Conservation (phyloP, 2,113 vertebrate genomes). For the Cromileptes altivelis region DNA sequence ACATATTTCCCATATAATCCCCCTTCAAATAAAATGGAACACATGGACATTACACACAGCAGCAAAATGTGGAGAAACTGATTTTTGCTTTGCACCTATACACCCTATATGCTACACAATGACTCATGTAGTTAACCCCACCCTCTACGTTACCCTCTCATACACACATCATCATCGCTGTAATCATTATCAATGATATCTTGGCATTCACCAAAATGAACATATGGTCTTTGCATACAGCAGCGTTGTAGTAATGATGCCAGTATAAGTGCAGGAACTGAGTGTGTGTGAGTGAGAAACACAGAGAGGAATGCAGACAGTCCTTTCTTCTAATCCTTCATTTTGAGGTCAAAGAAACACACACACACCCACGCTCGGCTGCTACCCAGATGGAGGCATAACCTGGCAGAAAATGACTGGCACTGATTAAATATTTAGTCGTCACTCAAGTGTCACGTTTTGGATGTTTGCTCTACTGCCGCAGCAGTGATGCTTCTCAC, state of each 20-base stretch:
- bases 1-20: slow-evolving; percentile 34
- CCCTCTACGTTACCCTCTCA: slow-evolving; percentile 38
- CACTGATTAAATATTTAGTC: slow-evolving; percentile 75
- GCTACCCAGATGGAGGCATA: slow-evolving; percentile 75
- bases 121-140: slow-evolving; percentile 43
- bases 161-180: slow-evolving; percentile 68
- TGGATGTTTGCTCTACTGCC: slow-evolving; percentile 47
- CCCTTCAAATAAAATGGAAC: slow-evolving; percentile 57
- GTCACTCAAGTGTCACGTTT: slow-evolving; percentile 64
- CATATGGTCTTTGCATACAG: slow-evolving; percentile 68
- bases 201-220: slow-evolving; percentile 53
- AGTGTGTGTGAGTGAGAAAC: slow-evolving; percentile 52
- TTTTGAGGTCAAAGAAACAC: slow-evolving; percentile 62
- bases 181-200: slow-evolving; percentile 67
- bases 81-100: slow-evolving; percentile 32
- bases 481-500: slow-evolving; percentile 34
- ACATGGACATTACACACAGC: slow-evolving; percentile 43
- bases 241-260: slow-evolving; percentile 38
- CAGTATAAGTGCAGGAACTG: slow-evolving; percentile 25
- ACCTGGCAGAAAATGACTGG: slow-evolving; percentile 71
- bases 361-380: slow-evolving; percentile 51
- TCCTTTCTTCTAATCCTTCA: slow-evolving; percentile 58
- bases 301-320: slow-evolving; percentile 57
- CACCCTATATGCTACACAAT: slow-evolving; percentile 16
- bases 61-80: slow-evolving; percentile 18